Evolutionary conservation across 2,113 vertebrate genomes (phyloP).

Genomic region (Ellobius talpinus): DNA sequence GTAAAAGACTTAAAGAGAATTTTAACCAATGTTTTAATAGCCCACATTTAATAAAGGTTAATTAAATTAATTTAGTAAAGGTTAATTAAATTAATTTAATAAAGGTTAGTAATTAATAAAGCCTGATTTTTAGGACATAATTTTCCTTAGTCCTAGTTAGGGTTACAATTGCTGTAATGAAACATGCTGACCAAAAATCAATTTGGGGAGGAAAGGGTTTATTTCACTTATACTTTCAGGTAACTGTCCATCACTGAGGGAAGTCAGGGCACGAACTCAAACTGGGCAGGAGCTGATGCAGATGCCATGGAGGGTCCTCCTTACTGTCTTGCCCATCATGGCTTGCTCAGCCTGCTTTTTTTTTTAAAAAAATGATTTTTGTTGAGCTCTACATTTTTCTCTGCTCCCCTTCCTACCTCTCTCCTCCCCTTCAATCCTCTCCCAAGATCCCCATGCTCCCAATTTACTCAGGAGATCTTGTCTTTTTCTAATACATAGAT

Average conservation of each 20-base stretch:
- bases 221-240: neutral
- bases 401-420: no score
- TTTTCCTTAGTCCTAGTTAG: neutral
- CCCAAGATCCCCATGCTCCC: no score
- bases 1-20: neutral
- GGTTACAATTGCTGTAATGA: neutral
- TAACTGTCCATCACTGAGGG: neutral
- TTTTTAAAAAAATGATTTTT: no score
- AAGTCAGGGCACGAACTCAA: neutral
- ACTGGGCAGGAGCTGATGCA: neutral
- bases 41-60: neutral
- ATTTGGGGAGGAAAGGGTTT: neutral
- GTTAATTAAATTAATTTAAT: neutral
- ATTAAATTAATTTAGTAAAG: neutral
- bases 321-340: neutral
- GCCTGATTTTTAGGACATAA: neutral
- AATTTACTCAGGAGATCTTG: no score
- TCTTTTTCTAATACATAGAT: no score
- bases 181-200: neutral
- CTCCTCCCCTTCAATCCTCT: no score
- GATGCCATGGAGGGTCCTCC: neutral
- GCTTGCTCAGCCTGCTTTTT: neutral
- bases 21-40: neutral
- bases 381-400: no score
- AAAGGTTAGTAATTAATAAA: neutral